These are phyloP conservation scores for Muscidifurax raptorellus DNA, from an alignment of 1,140 invertebrate genomes.

Conservation along the genomic window DNA sequence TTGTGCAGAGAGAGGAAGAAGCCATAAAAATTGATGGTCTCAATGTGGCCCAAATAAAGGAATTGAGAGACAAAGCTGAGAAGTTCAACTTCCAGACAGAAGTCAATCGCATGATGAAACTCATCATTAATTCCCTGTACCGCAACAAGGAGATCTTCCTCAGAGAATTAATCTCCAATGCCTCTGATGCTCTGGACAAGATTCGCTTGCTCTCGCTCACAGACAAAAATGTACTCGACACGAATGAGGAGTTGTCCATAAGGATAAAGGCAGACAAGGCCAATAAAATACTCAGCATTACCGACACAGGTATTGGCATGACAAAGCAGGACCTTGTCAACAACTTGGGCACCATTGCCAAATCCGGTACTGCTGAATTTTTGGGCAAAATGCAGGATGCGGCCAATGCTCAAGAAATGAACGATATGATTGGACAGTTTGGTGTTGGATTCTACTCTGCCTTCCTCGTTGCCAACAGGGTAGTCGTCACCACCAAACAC, in stretches of 20 bases:
- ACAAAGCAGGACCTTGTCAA: conserved; percentile 95
- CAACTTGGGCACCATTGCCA: conserved; percentile 99
- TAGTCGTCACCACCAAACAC: conserved; percentile 96
- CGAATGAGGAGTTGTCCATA: conserved; percentile 90
- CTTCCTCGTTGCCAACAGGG: conserved; percentile 93
- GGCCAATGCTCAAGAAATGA: conserved; percentile 79
- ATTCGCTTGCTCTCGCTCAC: conserved; percentile 95
- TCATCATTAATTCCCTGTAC: conserved; percentile 99
- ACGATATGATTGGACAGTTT: conserved; percentile 96
- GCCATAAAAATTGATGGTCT: conserved; percentile 97
- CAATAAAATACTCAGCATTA: conserved; percentile 95
- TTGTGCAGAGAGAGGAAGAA: conserved; percentile 93
- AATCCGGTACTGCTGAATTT: conserved; percentile 99
- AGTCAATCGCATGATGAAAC: conserved; percentile 99
- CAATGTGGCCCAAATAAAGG: conserved; percentile 95
- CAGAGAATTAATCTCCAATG: conserved; percentile 97
- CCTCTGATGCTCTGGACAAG: conserved; percentile 96
- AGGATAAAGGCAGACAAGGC: conserved; percentile 98
- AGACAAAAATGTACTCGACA: conserved; percentile 84
- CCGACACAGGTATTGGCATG: conserved; percentile 99
- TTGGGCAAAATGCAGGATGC: conserved; percentile 93
- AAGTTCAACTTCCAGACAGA: conserved; percentile 97
- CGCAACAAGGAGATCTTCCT: conserved; percentile 99
- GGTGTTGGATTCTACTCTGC: conserved; percentile 99
- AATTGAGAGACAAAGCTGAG: conserved; percentile 92